Base-by-base conservation (phyloP, 2,113 vertebrate species). In the Xiphophorus maculatus region DNA sequence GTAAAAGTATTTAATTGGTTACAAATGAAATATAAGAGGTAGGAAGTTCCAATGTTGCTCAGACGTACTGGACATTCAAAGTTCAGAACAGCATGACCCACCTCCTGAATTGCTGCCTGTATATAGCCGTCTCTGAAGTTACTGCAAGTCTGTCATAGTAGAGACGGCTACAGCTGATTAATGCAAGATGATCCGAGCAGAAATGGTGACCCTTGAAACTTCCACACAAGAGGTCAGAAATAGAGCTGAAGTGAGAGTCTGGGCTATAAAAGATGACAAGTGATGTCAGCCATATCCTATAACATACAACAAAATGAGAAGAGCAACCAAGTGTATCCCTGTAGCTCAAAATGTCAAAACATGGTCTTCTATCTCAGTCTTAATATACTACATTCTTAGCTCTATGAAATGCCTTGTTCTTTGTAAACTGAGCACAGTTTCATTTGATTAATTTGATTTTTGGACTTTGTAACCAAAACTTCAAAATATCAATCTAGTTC, bases 171-270 rank as follows among this genome's bases (percentile, higher is more conserved):
- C n/a, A 33, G 54, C 76, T 35, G 73, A 29, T 30, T 29, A 60
- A 51, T 61, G 58, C 42, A 22, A 58, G 28, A 67, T 69, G 69
- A 64, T 71, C 25, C 2, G 37, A 77, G 60, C 42, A 62, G 35
- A 66, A 63, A 58, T 60, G 58, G 44, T 25, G 29, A 73, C 72
- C 71, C 35, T 15, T 2, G 4, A 51, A 64, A 54, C 35, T 71
- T 83, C 42, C 62, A 80, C 30, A 5, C 19, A 48, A 74, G 79
- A 79, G 35, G 40, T 64, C 25, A 15, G 28, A 44, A 82, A 5
- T 65, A 69, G 76, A 81, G 70, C 68, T 66, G 75, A 86, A 68
- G 81, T 84, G 84, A 71, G 83, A 88, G 77, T 70, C 58, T 81
- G 66, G 70, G 75, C 74, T 44, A 69, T 25, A 62, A 40, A 82